Evolutionary conservation across 1,140 invertebrate species (phyloP).

Genomic region (Meloidogyne chitwoodi): DNA sequence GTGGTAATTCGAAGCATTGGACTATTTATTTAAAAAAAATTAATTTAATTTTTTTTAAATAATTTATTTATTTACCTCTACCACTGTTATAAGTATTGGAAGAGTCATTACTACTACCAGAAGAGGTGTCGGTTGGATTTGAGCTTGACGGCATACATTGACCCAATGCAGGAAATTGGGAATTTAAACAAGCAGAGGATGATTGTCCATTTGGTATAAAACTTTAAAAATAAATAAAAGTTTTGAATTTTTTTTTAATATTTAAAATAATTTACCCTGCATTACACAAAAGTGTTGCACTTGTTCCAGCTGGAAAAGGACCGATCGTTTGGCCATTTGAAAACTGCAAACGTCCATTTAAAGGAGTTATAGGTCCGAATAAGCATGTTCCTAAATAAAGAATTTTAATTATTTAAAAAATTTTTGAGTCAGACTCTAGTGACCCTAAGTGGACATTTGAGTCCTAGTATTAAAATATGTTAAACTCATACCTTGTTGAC

Average conservation of each 20-base stretch:
- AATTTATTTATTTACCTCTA: neutral
- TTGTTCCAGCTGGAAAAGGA: slow-evolving; percentile 17
- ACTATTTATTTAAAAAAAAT: slow-evolving; percentile 2
- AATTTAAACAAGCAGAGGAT: slow-evolving; percentile 25
- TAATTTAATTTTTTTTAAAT: neutral
- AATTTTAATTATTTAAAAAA: neutral
- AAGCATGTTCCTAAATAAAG: slow-evolving; percentile 4
- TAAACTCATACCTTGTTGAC: neutral
- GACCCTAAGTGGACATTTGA: neutral
- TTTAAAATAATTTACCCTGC: neutral
- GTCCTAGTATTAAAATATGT: neutral
- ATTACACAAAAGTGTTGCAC: slow-evolving; percentile 23
- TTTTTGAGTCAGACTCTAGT: neutral
- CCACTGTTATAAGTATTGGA: neutral
- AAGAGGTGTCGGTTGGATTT: neutral
- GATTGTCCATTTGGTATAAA: slow-evolving; percentile 26
- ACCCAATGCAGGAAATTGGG: slow-evolving; percentile 20
- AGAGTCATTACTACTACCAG: neutral
- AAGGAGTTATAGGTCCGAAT: neutral
- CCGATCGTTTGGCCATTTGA: slow-evolving; percentile 14
- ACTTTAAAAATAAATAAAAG: neutral
- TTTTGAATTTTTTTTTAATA: too few species aligned
- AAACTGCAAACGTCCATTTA: slow-evolving; percentile 16
- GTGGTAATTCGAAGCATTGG: slow-evolving; percentile 10
- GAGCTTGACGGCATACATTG: slow-evolving; percentile 2